Evolutionary conservation across 2,888 invertebrate genomes (phyloP).

Genomic region (Seira musarum): DNA sequence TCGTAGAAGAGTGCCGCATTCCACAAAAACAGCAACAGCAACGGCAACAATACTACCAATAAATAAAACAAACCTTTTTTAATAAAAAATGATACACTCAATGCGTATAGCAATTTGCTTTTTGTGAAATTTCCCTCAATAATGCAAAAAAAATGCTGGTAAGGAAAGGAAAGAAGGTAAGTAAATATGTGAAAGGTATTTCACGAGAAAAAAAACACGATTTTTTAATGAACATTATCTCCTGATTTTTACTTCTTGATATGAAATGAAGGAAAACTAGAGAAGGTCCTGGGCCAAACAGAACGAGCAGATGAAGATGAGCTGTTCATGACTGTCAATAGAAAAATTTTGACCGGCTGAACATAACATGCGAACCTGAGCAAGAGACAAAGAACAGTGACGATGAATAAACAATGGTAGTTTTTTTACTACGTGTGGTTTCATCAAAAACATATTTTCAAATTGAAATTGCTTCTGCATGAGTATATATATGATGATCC

Average conservation of each 20-base stretch:
- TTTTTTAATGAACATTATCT: constrained; percentile 45
- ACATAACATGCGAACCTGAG: neutral
- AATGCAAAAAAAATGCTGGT: no score
- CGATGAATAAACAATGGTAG: neutral
- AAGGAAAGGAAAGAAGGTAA: no score
- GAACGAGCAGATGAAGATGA: constrained; percentile 22
- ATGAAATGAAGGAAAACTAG: constrained; percentile 11
- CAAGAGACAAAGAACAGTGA: neutral
- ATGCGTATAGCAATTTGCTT: neutral
- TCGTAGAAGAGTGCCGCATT: no score
- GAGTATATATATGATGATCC: constrained; percentile 34
- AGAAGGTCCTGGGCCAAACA: constrained; percentile 56
- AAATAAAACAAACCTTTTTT: constrained; percentile 34
- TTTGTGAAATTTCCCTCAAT: no score
- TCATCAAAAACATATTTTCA: constrained; percentile 14
- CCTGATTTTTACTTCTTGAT: constrained; percentile 19
- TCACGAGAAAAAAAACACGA: constrained; percentile 3
- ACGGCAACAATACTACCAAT: constrained; percentile 25
- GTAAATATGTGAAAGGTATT: neutral
- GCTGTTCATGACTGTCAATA: constrained; percentile 10
- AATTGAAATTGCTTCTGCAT: constrained; percentile 6
- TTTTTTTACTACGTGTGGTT: neutral
- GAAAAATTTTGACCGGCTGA: neutral
- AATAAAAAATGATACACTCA: constrained; percentile 40
- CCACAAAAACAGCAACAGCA: no score